Base-by-base conservation (phyloP, 2,888 invertebrate species). In the Spicauda simplicius region DNA sequence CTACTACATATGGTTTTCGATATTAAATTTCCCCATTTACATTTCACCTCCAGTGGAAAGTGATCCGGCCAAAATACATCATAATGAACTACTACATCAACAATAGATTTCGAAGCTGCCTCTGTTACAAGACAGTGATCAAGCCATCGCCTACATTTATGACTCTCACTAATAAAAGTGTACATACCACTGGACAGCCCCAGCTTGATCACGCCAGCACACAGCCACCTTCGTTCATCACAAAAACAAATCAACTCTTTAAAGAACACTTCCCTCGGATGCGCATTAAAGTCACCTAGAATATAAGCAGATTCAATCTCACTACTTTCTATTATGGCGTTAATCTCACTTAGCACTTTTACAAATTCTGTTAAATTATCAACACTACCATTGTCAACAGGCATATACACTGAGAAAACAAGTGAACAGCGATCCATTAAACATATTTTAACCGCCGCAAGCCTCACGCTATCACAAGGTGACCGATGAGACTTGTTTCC, bases 21-120 rank as follows among this genome's bases (percentile, higher is more conserved):
- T 25, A 25, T 25, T 25, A 25, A 25, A 25, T 25, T 25, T 25
- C 25, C 25, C 41, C 45, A 45, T 20, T 59, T 50, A 59, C 30
- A 59, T 2, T 11, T 30, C 16, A 59, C 25, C 16, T 59, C 25
- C 6, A 59, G 12, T 16, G 59, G 59, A 59, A 48, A 59, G 41
- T 57, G 57, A 20, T 57, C 45, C 41, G 57, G 45, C 57, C 57
- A 57, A 8, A 16, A 48, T 6, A 48, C 16, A 48, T 48, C 48
- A 2, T 48, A 7, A 16, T 16, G 16, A n/a, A 48, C 48, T 10
- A 25, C 30, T 19, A 25, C n/a, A 25, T 54, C 25, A 41, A 41
- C 14, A 41, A 41, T 12, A 56, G 33, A 37, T 5, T 18, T 56
- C 4, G 56, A 19, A 11, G 30, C 54, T 11, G 54, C 54, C 25